Conservation (phyloP, 2,797 vertebrate species). For the Acanthis flammea region DNA sequence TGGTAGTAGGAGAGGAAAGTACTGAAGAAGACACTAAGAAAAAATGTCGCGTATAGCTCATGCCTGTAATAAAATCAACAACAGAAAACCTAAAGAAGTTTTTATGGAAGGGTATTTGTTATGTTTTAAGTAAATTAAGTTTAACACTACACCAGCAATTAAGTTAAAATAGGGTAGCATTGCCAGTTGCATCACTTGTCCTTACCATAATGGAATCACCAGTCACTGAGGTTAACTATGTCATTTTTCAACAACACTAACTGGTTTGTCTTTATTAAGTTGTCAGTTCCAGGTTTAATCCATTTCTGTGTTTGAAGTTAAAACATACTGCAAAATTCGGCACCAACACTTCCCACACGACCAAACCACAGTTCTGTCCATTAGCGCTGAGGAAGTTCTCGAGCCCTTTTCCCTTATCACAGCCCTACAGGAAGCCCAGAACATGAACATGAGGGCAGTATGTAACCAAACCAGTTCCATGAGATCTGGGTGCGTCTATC, state of each 20-base stretch:
- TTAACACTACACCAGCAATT: neutral
- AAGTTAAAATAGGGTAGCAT: neutral
- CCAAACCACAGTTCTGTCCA: neutral
- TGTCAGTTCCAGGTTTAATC: neutral
- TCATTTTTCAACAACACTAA: neutral
- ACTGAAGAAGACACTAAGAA: neutral
- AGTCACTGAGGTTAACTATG: neutral
- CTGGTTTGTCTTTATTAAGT: neutral
- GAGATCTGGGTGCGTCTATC: neutral
- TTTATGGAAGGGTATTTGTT: neutral
- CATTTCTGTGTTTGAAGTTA: neutral
- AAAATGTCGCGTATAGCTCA: neutral
- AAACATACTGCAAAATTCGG: neutral
- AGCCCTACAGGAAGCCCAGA: neutral
- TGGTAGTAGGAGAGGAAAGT: rapidly evolving
- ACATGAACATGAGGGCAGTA: neutral
- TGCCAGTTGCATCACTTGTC: neutral
- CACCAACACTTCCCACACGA: neutral
- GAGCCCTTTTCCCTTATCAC: neutral
- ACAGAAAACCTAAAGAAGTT: neutral
- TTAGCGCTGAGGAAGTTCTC: neutral
- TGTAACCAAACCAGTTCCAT: neutral
- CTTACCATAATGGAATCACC: neutral
- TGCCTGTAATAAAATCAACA: neutral
- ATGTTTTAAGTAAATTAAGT: neutral